Conservation (phyloP, 2,888 invertebrate species). For the Galeruca laticollis region DNA sequence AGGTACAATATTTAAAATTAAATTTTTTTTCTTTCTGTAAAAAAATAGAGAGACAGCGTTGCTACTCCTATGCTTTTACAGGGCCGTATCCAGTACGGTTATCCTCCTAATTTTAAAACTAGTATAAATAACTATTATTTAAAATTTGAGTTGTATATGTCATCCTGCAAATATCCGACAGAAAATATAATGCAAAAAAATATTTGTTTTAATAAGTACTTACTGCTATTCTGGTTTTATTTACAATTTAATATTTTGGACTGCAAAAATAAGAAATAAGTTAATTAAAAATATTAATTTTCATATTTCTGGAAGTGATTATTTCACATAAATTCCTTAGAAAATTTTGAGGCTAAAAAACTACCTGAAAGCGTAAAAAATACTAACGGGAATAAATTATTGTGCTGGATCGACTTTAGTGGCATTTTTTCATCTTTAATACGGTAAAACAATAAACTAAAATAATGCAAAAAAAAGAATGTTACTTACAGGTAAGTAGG, state of each 20-base stretch:
- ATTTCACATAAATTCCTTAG: neutral
- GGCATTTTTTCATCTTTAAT: neutral
- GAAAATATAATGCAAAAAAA: no score
- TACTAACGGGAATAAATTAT: neutral
- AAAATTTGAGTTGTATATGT: neutral
- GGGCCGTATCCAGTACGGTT: no score
- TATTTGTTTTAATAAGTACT: no score
- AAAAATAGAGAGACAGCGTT: no score
- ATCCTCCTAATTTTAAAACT: no score
- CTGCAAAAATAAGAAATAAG: neutral
- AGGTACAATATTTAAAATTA: no score
- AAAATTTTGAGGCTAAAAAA: neutral
- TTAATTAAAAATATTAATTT: no score
- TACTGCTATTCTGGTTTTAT: neutral
- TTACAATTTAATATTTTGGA: neutral
- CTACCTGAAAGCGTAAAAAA: conserved; percentile 10
- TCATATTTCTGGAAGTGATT: conserved; percentile 6
- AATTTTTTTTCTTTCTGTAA: no score
- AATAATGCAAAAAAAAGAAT: conserved; percentile 40
- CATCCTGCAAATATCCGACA: neutral
- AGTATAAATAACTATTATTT: no score
- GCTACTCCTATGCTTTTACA: no score
- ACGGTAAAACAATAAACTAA: conserved; percentile 5
- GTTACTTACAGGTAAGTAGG: conserved; percentile 47
- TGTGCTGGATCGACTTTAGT: neutral